Evolutionary conservation across 2,113 vertebrate genomes (phyloP), one percentile per base, ranked within the genome.

Genomic region (Ophiodon elongatus): DNA sequence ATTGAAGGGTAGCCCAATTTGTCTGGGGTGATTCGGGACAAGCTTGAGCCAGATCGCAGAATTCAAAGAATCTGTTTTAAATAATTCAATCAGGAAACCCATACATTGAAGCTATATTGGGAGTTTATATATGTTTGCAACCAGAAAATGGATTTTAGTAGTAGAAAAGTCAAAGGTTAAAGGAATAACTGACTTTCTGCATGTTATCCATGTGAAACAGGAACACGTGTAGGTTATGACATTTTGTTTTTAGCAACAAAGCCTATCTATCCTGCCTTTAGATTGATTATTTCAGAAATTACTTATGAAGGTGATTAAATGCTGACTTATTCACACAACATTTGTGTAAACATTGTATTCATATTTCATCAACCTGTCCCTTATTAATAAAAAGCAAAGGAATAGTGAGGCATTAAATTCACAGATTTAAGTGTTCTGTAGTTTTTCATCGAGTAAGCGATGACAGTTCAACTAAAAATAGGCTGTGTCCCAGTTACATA

Each of bases 1-100:
- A 84, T 83, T 76, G 81, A 84, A 84, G 77, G 59, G 74, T 67
- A 88, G 79, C 77, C 63, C 76, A 77, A 14, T 86, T 84, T 73
- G 87, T 79, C 73, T 86, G 76, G 65, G 72, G 68, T 43, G 17
- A 4, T 65, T 82, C 9, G 59, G 90, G 89, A 85, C 83, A 85
- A 41, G 41, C 47, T 73, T 0, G 2, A 80, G 50, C 25, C 71
- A 57, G 37, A 76, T 35, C 7, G 1, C 37, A 57, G 6, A 50
- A 60, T 83, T 76, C 52, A 66, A 65, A 79, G 23, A 82, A 79
- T 41, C 59, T 1, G 4, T 33, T 64, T 70, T 0, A 17, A 63
- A 35, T 7, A 11, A 43, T 79, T 79, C 64, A 39, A 39, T 25
- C n/a, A 19, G 66, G 64, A 68, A 85, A 74, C 10, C 27, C 4